These are phyloP conservation scores for Oncorhynchus mykiss DNA, from an alignment of 2,113 vertebrate species.

Conservation along the genomic window DNA sequence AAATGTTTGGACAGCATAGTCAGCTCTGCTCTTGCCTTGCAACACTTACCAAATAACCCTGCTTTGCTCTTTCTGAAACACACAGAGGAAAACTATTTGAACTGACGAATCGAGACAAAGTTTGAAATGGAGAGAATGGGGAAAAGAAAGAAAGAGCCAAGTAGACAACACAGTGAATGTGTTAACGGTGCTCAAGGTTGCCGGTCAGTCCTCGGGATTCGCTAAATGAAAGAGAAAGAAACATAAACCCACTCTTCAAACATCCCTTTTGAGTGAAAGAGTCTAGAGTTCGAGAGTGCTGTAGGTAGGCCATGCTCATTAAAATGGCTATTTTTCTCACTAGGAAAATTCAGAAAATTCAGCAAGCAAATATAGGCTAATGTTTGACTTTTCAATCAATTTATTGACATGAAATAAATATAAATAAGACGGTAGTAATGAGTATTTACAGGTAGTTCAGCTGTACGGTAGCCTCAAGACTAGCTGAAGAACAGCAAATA, in stretches of 20 bases:
- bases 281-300: not conserved
- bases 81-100: slow-evolving; percentile 10
- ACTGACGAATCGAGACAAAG: slow-evolving; percentile 17
- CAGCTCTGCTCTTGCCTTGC: slow-evolving; percentile 17
- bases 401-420: too few relatives aligned
- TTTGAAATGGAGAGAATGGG: slow-evolving; percentile 10
- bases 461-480: too few relatives aligned
- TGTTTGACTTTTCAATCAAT: too few relatives aligned
- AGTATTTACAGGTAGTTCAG: too few relatives aligned
- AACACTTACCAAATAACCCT: not conserved
- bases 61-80: not conserved
- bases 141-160: not conserved
- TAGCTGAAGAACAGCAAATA: too few relatives aligned
- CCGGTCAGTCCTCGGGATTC: not conserved
- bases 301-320: not conserved
- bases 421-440: too few relatives aligned
- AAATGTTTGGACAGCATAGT: slow-evolving; percentile 11
- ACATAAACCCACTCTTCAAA: not conserved
- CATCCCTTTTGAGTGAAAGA: too few relatives aligned
- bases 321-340: not conserved
- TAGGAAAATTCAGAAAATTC: too few relatives aligned
- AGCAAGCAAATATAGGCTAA: not conserved
- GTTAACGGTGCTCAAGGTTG: not conserved
- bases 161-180: not conserved
- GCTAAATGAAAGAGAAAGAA: not conserved